Percentiles rank a stretch among this genome's conserved stretches.
phyloP scores from a whole-genome alignment of 2,888 invertebrate genomes.

The Hypomecis punctinalis region DNA sequence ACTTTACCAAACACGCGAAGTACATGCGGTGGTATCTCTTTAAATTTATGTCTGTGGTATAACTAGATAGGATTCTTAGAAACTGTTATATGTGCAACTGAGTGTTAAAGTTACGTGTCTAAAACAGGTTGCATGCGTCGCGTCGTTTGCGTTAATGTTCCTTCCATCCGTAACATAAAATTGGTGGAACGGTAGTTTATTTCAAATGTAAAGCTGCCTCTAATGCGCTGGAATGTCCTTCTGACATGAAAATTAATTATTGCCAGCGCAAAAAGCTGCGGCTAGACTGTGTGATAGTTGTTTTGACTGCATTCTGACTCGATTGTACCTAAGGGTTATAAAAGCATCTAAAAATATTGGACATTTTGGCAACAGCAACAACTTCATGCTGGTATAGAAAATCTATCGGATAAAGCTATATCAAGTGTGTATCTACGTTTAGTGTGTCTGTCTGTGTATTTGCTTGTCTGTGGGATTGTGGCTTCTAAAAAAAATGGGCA shows the following conservation, averaged over 20 bases:
- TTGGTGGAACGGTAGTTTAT: slow-evolving; percentile 16
- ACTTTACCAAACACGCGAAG: too few species aligned
- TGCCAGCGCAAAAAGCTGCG: not conserved
- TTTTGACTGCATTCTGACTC: not conserved
- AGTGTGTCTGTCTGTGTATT: too few species aligned
- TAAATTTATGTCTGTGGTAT: too few species aligned
- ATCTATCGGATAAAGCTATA: too few species aligned
- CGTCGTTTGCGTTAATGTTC: slow-evolving; percentile 43
- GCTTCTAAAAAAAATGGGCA: too few species aligned
- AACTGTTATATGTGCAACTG: slow-evolving; percentile 48
- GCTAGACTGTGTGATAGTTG: not conserved
- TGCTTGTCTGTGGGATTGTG: too few species aligned
- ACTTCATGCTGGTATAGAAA: too few species aligned
- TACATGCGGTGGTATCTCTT: too few species aligned
- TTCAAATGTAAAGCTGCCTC: slow-evolving; percentile 5
- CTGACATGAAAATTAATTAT: slow-evolving; percentile 8
- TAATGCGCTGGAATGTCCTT: slow-evolving; percentile 8
- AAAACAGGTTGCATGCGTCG: slow-evolving; percentile 45
- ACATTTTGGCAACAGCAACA: too few species aligned
- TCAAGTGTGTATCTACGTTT: too few species aligned
- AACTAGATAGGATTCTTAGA: slow-evolving; percentile 47
- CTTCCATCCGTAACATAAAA: slow-evolving; percentile 40
- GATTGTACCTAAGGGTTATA: not conserved
- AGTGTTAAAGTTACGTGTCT: slow-evolving; percentile 48
- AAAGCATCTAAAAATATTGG: too few species aligned